These are phyloP conservation scores for Anthrax anthrax DNA, from an alignment of 2,888 invertebrate species.

Conservation along the genomic window DNA sequence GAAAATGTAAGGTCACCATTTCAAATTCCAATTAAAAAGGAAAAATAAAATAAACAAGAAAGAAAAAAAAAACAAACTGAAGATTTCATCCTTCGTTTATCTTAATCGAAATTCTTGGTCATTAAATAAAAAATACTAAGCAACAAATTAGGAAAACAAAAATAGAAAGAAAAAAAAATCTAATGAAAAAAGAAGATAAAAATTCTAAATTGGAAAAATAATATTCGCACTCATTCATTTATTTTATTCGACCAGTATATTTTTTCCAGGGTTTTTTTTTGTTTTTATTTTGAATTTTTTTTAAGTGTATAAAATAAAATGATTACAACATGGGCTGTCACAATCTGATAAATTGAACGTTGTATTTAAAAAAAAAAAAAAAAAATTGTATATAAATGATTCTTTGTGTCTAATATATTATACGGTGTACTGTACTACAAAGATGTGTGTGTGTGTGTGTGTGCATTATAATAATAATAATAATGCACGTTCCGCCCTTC, in stretches of 20 bases:
- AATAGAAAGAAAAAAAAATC: not conserved
- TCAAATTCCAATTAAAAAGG: slow-evolving; percentile 12
- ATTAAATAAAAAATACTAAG: slow-evolving; percentile 10
- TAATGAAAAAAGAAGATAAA: not conserved
- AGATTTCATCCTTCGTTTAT: slow-evolving; percentile 6
- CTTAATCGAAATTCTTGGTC: slow-evolving; percentile 13
- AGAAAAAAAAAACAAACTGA: not conserved
- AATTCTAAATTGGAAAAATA: too few species aligned
- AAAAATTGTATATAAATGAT: too few species aligned
- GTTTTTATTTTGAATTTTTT: too few species aligned
- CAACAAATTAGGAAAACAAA: not conserved
- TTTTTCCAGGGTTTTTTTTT: not conserved
- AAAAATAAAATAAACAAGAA: not conserved
- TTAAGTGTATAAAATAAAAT: too few species aligned
- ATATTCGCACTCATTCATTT: too few species aligned
- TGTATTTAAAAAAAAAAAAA: too few species aligned
- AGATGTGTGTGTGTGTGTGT: not conserved
- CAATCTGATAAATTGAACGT: not conserved
- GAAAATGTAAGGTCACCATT: slow-evolving; percentile 9
- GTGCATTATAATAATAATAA: too few species aligned
- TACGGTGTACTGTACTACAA: too few species aligned
- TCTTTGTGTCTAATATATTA: too few species aligned
- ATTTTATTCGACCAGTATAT: too few species aligned
- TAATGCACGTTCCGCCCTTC: slow-evolving; percentile 2
- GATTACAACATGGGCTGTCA: not conserved